A percentile compares a stretch with the other conserved stretches of the same genome.
These are phyloP conservation scores for Sterna hirundo DNA, from an alignment of 2,113 vertebrate species.

Conservation along the genomic window DNA sequence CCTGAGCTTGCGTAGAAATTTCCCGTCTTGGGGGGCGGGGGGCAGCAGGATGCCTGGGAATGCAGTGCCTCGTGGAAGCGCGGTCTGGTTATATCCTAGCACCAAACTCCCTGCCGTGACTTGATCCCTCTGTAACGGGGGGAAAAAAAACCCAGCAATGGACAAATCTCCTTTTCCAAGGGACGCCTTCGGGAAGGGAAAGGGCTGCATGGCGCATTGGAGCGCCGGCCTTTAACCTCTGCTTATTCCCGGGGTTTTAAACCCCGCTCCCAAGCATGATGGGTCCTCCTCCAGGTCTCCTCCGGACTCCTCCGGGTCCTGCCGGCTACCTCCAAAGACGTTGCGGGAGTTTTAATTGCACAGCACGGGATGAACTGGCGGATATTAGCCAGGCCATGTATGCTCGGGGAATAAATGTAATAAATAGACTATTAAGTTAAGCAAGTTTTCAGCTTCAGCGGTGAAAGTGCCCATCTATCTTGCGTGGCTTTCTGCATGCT, in stretches of 20 bases:
- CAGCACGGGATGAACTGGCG: background rate
- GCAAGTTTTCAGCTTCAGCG: conserved; percentile 76
- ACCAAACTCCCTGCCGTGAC: fast-evolving
- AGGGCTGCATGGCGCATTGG: fast-evolving
- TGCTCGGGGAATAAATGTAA: conserved; percentile 69
- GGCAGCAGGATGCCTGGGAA: background rate
- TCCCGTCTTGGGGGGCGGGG: background rate
- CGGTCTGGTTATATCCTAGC: background rate
- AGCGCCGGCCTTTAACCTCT: background rate
- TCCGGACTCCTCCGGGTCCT: too few species aligned
- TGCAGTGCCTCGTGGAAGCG: fast-evolving
- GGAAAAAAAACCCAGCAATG: fast-evolving
- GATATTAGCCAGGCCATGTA: conserved; percentile 55
- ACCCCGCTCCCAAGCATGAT: background rate
- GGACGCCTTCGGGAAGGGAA: background rate
- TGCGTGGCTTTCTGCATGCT: conserved; percentile 72
- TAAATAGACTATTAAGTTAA: conserved; percentile 83
- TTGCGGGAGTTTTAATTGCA: conserved; percentile 64
- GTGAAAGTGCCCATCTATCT: conserved; percentile 78
- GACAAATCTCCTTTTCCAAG: background rate
- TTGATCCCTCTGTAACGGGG: background rate
- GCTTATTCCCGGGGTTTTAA: background rate
- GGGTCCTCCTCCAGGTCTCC: background rate
- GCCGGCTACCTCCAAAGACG: background rate
- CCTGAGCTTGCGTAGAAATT: background rate